phyloP scores from a whole-genome alignment of 2,888 invertebrate species.

The Marasmarcha lunaedactyla region DNA sequence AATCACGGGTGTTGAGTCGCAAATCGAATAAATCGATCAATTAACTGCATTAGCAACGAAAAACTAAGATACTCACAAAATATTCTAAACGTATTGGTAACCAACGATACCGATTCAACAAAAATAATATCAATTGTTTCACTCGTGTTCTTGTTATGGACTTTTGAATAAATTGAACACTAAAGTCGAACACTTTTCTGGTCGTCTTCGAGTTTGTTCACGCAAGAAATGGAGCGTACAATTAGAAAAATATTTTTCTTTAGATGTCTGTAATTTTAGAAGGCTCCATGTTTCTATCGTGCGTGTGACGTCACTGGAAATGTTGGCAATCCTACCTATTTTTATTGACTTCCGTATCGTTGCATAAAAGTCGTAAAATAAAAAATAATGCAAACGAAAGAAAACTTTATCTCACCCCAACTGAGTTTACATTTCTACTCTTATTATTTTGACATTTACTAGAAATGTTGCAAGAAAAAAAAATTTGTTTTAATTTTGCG shows the following conservation, averaged over 20 bases:
- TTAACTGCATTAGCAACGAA: constrained; percentile 28
- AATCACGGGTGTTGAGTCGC: constrained; percentile 31
- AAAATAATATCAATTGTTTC: constrained; percentile 18
- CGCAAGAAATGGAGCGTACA: constrained; percentile 36
- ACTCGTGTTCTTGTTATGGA: constrained; percentile 7
- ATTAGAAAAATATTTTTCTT: constrained; percentile 45
- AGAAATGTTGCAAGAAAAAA: constrained; percentile 31
- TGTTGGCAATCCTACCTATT: constrained; percentile 66
- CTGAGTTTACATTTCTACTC: constrained; percentile 36
- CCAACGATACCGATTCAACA: constrained; percentile 37
- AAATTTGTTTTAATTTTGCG: constrained; percentile 14
- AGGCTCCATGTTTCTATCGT: constrained; percentile 51
- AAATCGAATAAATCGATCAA: constrained; percentile 36
- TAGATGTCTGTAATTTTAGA: constrained; percentile 63
- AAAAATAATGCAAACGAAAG: constrained; percentile 25
- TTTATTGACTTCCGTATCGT: constrained; percentile 54
- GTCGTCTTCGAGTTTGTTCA: constrained; percentile 29
- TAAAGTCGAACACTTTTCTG: constrained; percentile 37
- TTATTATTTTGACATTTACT: constrained; percentile 21
- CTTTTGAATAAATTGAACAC: constrained; percentile 27
- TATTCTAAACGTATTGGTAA: constrained; percentile 35
- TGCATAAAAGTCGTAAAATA: constrained; percentile 39
- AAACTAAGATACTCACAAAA: constrained; percentile 54
- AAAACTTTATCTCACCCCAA: constrained; percentile 26
- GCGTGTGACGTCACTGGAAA: constrained; percentile 63